A percentile compares a stretch with the other conserved stretches of the same genome.
These are phyloP conservation scores for Neosilurus hyrtlii DNA, from an alignment of 2,797 vertebrate species.

Conservation along the genomic window DNA sequence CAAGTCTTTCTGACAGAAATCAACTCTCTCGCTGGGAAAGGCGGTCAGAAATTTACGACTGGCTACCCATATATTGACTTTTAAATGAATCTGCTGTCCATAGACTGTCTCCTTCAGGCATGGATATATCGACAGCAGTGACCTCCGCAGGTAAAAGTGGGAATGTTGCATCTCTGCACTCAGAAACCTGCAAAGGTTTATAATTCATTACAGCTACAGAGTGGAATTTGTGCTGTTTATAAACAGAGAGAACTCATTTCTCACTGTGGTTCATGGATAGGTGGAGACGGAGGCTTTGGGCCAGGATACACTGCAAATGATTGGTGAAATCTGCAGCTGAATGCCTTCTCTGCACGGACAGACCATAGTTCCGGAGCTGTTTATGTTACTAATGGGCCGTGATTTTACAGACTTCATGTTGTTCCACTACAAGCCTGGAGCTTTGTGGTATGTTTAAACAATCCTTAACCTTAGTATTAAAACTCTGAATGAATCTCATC, in stretches of 20 bases:
- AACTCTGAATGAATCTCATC: not conserved
- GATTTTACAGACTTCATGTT: slow-evolving; percentile 3
- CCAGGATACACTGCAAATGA: not conserved
- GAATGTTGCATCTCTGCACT: not conserved
- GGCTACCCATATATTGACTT: not conserved
- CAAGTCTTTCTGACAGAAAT: not conserved
- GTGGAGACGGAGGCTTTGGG: not conserved
- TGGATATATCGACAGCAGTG: not conserved
- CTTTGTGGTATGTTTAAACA: not conserved
- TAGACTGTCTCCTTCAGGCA: not conserved
- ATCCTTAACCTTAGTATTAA: not conserved
- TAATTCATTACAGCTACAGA: not conserved
- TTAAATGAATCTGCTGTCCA: not conserved
- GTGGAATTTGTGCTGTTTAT: not conserved
- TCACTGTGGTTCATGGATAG: not conserved
- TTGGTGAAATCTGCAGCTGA: not conserved
- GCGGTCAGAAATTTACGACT: not conserved
- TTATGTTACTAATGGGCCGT: not conserved
- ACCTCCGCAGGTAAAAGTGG: not conserved
- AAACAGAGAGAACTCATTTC: not conserved
- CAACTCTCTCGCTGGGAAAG: not conserved
- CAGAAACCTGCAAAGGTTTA: not conserved
- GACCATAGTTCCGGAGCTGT: not conserved
- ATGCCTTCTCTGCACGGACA: not conserved
- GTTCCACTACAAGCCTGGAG: not conserved